Evolutionary conservation across 2,888 invertebrate genomes (phyloP).

Genomic region (Rhyacophila evoluta): DNA sequence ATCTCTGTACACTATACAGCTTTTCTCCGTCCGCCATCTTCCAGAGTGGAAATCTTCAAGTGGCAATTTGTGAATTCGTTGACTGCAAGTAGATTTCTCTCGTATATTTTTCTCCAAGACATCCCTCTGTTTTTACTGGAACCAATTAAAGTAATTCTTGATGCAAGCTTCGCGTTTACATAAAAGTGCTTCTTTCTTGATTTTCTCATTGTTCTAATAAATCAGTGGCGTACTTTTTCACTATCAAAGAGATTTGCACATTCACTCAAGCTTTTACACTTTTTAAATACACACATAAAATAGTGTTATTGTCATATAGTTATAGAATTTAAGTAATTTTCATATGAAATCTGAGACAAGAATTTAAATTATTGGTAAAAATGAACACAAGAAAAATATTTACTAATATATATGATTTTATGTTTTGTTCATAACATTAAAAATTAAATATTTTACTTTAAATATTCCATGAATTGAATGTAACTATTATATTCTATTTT

Average conservation of each 20-base stretch:
- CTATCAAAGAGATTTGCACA: neutral
- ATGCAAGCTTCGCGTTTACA: conserved; percentile 25
- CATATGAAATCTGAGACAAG: no score
- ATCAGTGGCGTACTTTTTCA: neutral
- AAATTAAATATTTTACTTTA: no score
- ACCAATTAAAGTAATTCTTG: conserved; percentile 28
- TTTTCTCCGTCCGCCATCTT: neutral
- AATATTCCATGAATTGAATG: no score
- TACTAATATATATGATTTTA: no score
- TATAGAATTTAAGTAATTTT: no score
- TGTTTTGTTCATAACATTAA: no score
- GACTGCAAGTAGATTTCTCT: neutral
- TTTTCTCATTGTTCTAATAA: neutral
- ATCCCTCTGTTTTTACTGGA: conserved; percentile 23
- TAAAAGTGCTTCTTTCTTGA: neutral
- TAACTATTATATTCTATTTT: no score
- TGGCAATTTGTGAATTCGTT: conserved; percentile 23
- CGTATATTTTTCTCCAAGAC: neutral
- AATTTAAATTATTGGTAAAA: no score
- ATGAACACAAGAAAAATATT: no score
- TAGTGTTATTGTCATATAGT: no score
- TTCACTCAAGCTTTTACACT: no score
- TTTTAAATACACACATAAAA: neutral
- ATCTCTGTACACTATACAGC: neutral
- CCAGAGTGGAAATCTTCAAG: conserved; percentile 25